Evolutionary conservation across 2,888 invertebrate species (phyloP).

Genomic region (Drosophila nigricruria): DNA sequence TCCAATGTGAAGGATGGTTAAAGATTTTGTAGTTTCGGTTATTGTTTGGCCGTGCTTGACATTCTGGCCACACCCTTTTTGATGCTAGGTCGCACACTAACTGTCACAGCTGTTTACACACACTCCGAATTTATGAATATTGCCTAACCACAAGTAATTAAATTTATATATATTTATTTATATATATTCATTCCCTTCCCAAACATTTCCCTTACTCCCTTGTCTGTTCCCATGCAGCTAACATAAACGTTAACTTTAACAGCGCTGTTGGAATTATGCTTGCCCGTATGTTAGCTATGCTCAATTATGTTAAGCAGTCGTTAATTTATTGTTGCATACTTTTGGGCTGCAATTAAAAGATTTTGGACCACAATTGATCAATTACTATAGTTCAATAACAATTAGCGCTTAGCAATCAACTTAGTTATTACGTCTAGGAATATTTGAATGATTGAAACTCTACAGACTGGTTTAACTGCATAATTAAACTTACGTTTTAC

Average conservation of each 20-base stretch:
- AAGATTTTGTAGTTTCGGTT: constrained; percentile 21
- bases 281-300: not conserved
- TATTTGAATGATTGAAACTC: not conserved
- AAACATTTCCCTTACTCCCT: not conserved
- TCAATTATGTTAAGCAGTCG: constrained; percentile 8
- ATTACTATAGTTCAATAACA: not conserved
- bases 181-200: not conserved
- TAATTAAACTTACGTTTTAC: not conserved
- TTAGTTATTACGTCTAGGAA: not conserved
- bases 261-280: constrained; percentile 8
- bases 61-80: constrained; percentile 53
- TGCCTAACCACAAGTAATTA: not conserved
- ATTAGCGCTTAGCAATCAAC: constrained; percentile 2
- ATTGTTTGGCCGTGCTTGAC: constrained; percentile 17
- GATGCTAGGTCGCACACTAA: constrained; percentile 18
- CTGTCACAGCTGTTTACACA: constrained; percentile 13
- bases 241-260: not conserved
- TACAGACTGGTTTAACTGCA: constrained; percentile 7
- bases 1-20: constrained; percentile 69
- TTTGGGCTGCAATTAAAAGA: constrained; percentile 14
- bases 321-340: constrained; percentile 1
- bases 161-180: not conserved
- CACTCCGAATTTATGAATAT: constrained; percentile 2
- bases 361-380: not conserved
- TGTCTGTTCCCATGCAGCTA: too few relatives aligned